Percentiles rank a stretch among this genome's conserved stretches.
Evolutionary conservation across 2,113 vertebrate species (phyloP).

Genomic region (Amblyornis subalaris): DNA sequence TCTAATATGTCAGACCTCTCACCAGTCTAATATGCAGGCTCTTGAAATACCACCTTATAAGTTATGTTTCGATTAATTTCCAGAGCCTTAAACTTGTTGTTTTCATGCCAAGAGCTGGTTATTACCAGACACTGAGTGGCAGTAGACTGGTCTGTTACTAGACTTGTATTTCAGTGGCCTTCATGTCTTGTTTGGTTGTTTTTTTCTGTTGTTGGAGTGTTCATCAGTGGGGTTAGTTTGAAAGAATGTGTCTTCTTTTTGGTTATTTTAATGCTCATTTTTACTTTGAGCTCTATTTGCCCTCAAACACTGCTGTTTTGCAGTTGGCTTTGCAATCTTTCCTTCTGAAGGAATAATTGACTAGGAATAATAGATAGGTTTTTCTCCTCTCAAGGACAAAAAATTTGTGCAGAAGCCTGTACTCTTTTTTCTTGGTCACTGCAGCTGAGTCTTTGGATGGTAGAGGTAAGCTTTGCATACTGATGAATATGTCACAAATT

Average conservation of each 20-base stretch:
- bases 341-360: not conserved
- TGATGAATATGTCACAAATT: not conserved
- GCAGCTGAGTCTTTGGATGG: not conserved
- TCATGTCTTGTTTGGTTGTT: not conserved
- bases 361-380: not conserved
- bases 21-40: not conserved
- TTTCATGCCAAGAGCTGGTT: not conserved
- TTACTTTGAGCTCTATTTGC: not conserved
- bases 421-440: not conserved
- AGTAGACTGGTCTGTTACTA: not conserved
- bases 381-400: not conserved
- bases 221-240: not conserved
- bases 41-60: not conserved
- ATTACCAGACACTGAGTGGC: not conserved
- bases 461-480: not conserved
- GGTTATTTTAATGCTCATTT: not conserved
- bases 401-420: not conserved
- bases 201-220: not conserved
- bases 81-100: not conserved
- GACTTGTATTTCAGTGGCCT: not conserved
- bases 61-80: not conserved
- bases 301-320: not conserved
- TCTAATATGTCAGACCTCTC: not conserved
- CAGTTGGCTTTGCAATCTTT: not conserved
- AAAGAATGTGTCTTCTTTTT: not conserved